Conservation (phyloP, 2,888 invertebrate genomes). For the Dione juno region DNA sequence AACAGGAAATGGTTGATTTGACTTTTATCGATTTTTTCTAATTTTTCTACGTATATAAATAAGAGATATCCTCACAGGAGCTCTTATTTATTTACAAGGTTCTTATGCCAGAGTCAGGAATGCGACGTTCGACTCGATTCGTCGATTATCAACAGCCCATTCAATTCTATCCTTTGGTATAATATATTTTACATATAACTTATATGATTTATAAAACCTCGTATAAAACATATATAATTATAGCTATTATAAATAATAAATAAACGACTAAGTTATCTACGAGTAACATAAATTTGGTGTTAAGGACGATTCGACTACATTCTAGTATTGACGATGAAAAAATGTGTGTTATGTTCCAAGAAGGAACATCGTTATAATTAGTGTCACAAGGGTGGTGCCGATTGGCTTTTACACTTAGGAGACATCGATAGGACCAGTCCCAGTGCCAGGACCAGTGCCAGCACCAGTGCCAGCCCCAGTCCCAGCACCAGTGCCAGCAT, state of each 20-base stretch:
- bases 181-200: not conserved
- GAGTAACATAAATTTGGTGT: slow-evolving; percentile 11
- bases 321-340: not conserved
- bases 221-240: slow-evolving; percentile 19
- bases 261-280: not conserved
- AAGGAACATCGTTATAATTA: slow-evolving; percentile 2
- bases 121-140: not conserved
- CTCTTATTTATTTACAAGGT: slow-evolving; percentile 59
- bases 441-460: no score
- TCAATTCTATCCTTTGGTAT: not conserved
- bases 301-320: slow-evolving; percentile 5
- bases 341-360: not conserved
- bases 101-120: slow-evolving; percentile 13
- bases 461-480: no score
- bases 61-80: slow-evolving; percentile 21
- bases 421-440: no score
- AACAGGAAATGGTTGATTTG: slow-evolving; percentile 7
- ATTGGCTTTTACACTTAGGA: no score
- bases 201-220: slow-evolving; percentile 16
- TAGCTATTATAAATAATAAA: slow-evolving; percentile 12
- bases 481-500: no score
- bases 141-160: not conserved
- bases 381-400: no score
- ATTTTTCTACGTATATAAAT: slow-evolving; percentile 1
- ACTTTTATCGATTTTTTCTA: no score